These are phyloP conservation scores for Sepioteuthis lessoniana DNA, from an alignment of 2,888 invertebrate genomes.

Conservation along the genomic window DNA sequence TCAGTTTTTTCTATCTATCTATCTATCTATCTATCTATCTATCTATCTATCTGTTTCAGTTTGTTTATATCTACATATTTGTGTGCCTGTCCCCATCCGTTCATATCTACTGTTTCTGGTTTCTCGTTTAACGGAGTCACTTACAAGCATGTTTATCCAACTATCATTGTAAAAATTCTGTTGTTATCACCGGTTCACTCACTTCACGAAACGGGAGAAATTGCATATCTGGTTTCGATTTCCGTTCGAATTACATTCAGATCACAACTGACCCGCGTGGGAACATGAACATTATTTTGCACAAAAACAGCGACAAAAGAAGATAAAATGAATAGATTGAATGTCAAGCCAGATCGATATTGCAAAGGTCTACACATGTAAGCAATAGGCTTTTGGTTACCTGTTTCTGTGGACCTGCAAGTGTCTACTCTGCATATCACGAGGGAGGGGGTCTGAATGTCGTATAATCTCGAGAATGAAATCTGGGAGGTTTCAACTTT, in stretches of 20 bases:
- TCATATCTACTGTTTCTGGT: not conserved
- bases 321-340: not conserved
- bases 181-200: not conserved
- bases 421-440: not conserved
- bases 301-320: not conserved
- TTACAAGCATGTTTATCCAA: too few species aligned
- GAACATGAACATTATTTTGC: not conserved
- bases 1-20: too few species aligned
- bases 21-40: too few species aligned
- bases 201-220: not conserved
- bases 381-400: not conserved
- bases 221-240: not conserved
- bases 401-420: not conserved
- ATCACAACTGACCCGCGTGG: not conserved
- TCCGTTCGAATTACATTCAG: not conserved
- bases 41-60: not conserved
- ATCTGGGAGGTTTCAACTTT: not conserved
- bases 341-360: too few species aligned
- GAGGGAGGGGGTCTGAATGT: too few species aligned
- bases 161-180: not conserved
- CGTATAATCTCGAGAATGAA: not conserved
- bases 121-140: not conserved
- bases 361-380: not conserved
- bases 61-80: not conserved
- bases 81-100: not conserved